These are phyloP conservation scores for Silurus glanis DNA, from an alignment of 2,113 vertebrate genomes.

Conservation along the genomic window DNA sequence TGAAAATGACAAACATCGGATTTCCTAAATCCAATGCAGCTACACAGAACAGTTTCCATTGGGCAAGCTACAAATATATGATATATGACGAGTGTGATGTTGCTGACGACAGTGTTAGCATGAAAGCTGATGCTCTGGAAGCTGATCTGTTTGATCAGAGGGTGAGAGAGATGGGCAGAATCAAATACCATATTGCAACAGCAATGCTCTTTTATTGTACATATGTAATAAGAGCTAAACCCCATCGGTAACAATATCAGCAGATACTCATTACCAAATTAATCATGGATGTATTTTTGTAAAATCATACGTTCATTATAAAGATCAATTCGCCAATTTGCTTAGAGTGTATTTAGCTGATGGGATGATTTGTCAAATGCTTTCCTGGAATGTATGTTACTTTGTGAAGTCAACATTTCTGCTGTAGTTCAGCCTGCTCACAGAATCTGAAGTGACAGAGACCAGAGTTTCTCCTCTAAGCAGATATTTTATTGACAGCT, in stretches of 20 bases:
- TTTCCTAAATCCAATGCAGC: not conserved
- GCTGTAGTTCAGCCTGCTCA: not conserved
- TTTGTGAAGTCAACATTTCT: not conserved
- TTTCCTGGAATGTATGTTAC: not conserved
- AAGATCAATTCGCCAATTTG: not conserved
- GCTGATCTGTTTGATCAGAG: not conserved
- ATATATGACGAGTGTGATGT: not conserved
- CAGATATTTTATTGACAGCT: not conserved
- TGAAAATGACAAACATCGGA: not conserved
- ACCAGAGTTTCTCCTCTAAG: not conserved
- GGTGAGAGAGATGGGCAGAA: not conserved
- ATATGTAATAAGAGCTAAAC: not conserved
- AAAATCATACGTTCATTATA: not conserved
- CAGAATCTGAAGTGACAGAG: not conserved
- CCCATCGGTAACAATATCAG: not conserved
- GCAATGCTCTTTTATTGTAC: not conserved
- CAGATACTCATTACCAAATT: not conserved
- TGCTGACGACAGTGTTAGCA: not conserved
- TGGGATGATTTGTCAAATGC: not conserved
- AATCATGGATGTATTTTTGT: not conserved
- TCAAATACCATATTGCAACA: not conserved
- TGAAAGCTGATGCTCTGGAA: slow-evolving; percentile 3
- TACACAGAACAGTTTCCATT: not conserved
- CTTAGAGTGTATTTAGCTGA: not conserved
- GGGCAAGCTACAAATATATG: not conserved